phyloP scores from a whole-genome alignment of 2,888 invertebrate genomes.

The Glaucopsyche alexis region DNA sequence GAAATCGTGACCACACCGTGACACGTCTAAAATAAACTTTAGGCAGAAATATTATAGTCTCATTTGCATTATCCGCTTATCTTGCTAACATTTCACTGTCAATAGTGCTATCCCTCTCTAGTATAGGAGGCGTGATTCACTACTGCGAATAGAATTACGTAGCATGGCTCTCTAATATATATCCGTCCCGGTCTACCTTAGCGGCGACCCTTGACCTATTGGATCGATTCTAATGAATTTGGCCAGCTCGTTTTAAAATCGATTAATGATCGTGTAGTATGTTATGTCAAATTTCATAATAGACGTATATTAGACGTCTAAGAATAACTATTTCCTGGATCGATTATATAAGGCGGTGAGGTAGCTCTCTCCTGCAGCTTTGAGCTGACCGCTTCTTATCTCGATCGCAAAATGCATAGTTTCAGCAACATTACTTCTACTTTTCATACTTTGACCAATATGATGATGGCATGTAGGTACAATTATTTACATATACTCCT shows the following conservation, averaged over 20 bases:
- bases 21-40: conserved; percentile 53
- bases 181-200: conserved; percentile 66
- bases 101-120: conserved; percentile 68
- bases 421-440: not conserved
- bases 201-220: conserved; percentile 73
- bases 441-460: not conserved
- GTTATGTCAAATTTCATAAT: not conserved
- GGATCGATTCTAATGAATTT: conserved; percentile 73
- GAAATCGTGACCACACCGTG: conserved; percentile 59
- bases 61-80: conserved; percentile 57
- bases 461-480: not conserved
- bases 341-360: not conserved
- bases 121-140: conserved; percentile 74
- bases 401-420: not conserved
- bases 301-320: not conserved
- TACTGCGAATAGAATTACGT: conserved; percentile 63
- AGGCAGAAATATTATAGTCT: conserved; percentile 50
- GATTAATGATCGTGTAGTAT: conserved; percentile 13
- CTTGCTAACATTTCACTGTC: conserved; percentile 68
- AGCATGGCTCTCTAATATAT: conserved; percentile 61
- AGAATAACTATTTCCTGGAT: not conserved
- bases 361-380: not conserved
- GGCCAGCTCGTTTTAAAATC: conserved; percentile 52
- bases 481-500: not conserved
- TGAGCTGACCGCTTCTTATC: not conserved